Percentiles rank a stretch among this genome's conserved stretches.
Conservation (phyloP, 2,113 vertebrate species). For the Amazona guildingii region DNA sequence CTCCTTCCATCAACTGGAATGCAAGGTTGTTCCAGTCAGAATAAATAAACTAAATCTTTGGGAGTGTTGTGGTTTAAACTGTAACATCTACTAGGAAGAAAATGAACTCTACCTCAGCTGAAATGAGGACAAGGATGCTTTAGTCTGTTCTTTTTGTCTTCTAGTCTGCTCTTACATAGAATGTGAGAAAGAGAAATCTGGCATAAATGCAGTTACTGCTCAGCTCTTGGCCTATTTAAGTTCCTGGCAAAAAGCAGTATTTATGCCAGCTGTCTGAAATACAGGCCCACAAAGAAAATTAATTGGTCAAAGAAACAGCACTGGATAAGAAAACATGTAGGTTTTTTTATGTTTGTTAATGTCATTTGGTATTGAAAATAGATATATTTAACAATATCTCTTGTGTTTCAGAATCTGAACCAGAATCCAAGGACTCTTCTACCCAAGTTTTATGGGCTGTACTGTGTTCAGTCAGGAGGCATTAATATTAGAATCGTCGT, state of each 20-base stretch:
- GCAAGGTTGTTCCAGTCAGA: not conserved
- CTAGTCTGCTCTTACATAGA: not conserved
- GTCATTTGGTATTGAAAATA: not conserved
- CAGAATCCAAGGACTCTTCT: conserved; percentile 94
- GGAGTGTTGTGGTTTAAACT: not conserved
- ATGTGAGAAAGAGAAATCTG: not conserved
- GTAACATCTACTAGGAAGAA: not conserved
- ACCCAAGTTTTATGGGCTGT: conserved; percentile 96
- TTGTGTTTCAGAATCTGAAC: conserved; percentile 87
- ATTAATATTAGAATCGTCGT: conserved; percentile 90
- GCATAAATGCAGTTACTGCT: not conserved
- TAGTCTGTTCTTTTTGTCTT: not conserved
- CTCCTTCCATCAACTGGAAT: not conserved
- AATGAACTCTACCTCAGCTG: not conserved
- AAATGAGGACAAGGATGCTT: not conserved
- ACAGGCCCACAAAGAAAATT: not conserved
- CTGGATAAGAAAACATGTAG: not conserved
- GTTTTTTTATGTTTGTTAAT: not conserved
- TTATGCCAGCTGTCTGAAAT: not conserved
- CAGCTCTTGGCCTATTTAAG: not conserved
- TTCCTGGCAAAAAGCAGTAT: not conserved
- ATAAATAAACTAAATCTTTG: not conserved
- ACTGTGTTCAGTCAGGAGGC: conserved; percentile 90
- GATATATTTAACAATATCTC: not conserved
- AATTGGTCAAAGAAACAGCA: not conserved